Conservation (phyloP, 2,888 invertebrate genomes). For the Stenurella melanura region DNA sequence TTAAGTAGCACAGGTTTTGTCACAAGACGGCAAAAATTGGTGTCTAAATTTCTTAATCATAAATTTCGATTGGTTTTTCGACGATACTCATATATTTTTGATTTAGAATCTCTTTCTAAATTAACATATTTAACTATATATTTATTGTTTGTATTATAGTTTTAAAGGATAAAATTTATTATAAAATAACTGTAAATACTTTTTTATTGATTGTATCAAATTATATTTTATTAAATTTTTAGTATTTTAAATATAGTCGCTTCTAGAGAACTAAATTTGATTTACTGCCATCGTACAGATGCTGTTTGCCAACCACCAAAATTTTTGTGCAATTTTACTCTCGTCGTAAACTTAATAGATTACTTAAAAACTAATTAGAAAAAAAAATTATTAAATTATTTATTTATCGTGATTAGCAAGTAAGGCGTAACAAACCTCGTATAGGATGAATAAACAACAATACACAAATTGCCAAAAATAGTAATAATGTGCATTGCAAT, state of each 20-base stretch:
- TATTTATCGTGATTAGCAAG: neutral
- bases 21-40: neutral
- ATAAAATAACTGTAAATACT: constrained; percentile 44
- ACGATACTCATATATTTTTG: constrained; percentile 21
- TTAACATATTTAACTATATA: constrained; percentile 23
- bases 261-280: constrained; percentile 34
- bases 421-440: neutral
- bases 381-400: constrained; percentile 1
- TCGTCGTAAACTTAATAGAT: constrained; percentile 22
- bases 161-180: constrained; percentile 42
- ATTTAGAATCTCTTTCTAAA: constrained; percentile 38
- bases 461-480: too few species aligned
- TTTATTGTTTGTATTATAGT: constrained; percentile 41
- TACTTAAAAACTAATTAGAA: neutral
- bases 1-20: neutral
- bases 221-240: constrained; percentile 48
- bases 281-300: constrained; percentile 28
- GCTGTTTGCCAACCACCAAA: constrained; percentile 30
- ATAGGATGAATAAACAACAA: neutral
- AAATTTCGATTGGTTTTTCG: constrained; percentile 12
- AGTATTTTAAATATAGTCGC: constrained; percentile 35
- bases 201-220: constrained; percentile 38
- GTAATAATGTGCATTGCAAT: too few species aligned
- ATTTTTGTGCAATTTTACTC: constrained; percentile 34
- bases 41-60: neutral